Conservation (phyloP, 35 echinoderm and acorn worm species). For the Amphiura filiformis region DNA sequence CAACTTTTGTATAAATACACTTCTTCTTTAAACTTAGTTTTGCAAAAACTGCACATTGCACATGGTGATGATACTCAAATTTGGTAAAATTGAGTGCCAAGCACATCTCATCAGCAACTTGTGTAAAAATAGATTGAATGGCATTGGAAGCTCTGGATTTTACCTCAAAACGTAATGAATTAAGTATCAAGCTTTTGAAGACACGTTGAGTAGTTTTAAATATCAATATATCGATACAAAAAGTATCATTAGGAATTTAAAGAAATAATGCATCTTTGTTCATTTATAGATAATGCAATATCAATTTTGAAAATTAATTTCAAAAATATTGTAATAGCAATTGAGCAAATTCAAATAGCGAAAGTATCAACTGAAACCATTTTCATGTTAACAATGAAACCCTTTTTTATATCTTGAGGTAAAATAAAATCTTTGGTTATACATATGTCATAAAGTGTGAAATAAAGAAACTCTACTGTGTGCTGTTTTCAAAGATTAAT, state of each 20-base stretch:
- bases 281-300: not conserved
- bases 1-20: too few species aligned
- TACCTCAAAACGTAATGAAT: slow-evolving; percentile 9
- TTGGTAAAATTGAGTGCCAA: not conserved
- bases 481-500: too few species aligned
- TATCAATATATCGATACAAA: not conserved
- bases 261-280: too few species aligned
- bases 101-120: not conserved
- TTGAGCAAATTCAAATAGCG: not conserved
- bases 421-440: not conserved
- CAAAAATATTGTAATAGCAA: not conserved
- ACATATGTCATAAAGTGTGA: too few species aligned
- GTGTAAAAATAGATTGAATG: slow-evolving; percentile 1
- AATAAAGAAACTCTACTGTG: too few species aligned
- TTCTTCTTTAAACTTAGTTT: too few species aligned
- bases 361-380: not conserved
- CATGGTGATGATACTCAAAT: not conserved
- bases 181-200: not conserved
- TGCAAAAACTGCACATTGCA: not conserved
- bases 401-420: not conserved
- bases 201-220: not conserved
- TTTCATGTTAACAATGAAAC: not conserved
- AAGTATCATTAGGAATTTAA: not conserved
- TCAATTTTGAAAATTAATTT: not conserved
- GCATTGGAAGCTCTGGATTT: not conserved